Evolutionary conservation across 2,888 invertebrate species (phyloP).

Genomic region (Endomychus coccineus): DNA sequence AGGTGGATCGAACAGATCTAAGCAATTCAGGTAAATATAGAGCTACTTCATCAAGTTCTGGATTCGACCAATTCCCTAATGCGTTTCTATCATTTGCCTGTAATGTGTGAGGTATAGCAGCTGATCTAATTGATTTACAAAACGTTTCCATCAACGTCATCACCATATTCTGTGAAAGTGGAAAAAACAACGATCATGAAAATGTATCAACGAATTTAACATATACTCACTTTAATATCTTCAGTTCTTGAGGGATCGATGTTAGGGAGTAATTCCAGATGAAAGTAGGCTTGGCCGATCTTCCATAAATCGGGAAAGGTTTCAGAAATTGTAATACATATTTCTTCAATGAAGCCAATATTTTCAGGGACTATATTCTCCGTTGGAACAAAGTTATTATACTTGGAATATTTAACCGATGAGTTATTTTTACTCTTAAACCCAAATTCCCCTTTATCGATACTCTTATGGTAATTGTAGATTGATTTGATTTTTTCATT

Average conservation of each 20-base stretch:
- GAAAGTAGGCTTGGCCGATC: slow-evolving; percentile 89
- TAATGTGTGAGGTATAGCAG: slow-evolving; percentile 59
- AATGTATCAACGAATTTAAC: too few species aligned
- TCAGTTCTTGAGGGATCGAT: slow-evolving; percentile 44
- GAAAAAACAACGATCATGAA: neutral
- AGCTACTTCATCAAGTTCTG: slow-evolving; percentile 51
- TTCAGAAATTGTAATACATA: slow-evolving; percentile 66
- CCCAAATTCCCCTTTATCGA: slow-evolving; percentile 36
- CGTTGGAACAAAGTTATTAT: slow-evolving; percentile 26
- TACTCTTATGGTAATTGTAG: slow-evolving; percentile 55
- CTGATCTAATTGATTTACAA: slow-evolving; percentile 63
- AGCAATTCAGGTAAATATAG: slow-evolving; percentile 76
- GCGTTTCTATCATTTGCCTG: slow-evolving; percentile 43
- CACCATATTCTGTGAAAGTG: slow-evolving; percentile 66
- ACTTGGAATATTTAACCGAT: slow-evolving; percentile 37
- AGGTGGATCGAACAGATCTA: slow-evolving; percentile 70
- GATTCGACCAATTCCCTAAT: slow-evolving; percentile 48
- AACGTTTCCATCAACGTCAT: slow-evolving; percentile 68
- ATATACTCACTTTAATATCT: slow-evolving; percentile 23
- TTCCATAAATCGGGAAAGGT: slow-evolving; percentile 92
- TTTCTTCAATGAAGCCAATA: slow-evolving; percentile 71
- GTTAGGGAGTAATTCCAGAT: slow-evolving; percentile 73
- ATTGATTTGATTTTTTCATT: slow-evolving; percentile 58
- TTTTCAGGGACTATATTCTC: slow-evolving; percentile 53
- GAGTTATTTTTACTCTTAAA: slow-evolving; percentile 31